These are phyloP conservation scores for Poecile atricapillus DNA, from an alignment of 2,113 vertebrate genomes.

Conservation along the genomic window DNA sequence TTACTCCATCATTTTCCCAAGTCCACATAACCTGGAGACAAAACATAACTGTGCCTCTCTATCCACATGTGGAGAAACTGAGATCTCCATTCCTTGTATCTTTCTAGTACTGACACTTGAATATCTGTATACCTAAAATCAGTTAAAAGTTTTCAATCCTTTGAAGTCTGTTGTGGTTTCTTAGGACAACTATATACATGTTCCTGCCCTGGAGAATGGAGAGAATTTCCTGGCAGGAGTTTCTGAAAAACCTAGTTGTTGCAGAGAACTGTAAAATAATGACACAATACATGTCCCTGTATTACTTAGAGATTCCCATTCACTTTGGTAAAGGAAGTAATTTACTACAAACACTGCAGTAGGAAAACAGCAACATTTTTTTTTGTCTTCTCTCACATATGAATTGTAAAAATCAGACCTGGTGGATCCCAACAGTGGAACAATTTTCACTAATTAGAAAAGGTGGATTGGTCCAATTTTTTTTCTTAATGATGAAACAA, in stretches of 20 bases:
- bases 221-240: background rate
- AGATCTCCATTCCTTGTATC: background rate
- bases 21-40: background rate
- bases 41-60: background rate
- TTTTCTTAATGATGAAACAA: background rate
- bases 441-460: background rate
- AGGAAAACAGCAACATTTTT: background rate
- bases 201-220: background rate
- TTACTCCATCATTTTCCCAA: background rate
- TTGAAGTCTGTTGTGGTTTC: background rate
- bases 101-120: background rate
- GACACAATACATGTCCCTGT: background rate
- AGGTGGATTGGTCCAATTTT: background rate
- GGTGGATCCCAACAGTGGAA: background rate
- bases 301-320: background rate
- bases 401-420: background rate
- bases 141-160: background rate
- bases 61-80: background rate
- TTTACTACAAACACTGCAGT: background rate
- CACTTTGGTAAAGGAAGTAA: background rate
- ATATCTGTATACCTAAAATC: background rate
- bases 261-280: background rate
- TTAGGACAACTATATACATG: background rate
- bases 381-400: background rate
- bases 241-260: background rate